phyloP scores from a whole-genome alignment of 2,113 vertebrate species.

The Nestor notabilis region DNA sequence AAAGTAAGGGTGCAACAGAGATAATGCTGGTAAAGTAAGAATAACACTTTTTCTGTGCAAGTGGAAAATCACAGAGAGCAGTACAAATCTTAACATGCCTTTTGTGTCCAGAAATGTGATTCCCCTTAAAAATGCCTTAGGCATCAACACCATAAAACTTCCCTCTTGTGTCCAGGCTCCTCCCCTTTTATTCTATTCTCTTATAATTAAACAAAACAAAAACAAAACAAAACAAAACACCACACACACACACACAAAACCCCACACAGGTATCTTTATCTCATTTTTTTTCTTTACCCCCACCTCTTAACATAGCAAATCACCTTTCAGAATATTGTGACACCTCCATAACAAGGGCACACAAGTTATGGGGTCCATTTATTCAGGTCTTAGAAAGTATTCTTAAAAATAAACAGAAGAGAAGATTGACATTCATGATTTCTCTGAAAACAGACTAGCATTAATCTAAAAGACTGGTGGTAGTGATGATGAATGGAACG shows the following conservation, averaged over 20 bases:
- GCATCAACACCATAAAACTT: constrained; percentile 12
- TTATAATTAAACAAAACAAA: not conserved
- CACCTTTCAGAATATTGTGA: not conserved
- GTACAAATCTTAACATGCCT: constrained; percentile 45
- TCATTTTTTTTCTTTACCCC: not conserved
- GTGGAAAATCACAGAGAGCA: constrained; percentile 16
- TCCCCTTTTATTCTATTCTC: not conserved
- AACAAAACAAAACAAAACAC: not conserved
- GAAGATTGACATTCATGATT: not conserved
- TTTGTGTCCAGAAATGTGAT: constrained; percentile 33
- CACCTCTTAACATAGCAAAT: not conserved
- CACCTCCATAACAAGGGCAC: not conserved
- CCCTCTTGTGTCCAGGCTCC: not conserved
- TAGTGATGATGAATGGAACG: not conserved
- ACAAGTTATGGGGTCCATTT: not conserved
- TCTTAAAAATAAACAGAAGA: not conserved
- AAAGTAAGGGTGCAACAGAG: not conserved
- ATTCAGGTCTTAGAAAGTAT: not conserved
- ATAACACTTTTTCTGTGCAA: not conserved
- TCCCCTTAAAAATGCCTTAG: constrained; percentile 48
- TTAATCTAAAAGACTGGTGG: not conserved
- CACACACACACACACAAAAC: not conserved
- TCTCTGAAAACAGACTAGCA: not conserved
- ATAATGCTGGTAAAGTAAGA: not conserved
- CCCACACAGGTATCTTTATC: not conserved